Base-by-base conservation (phyloP, 1,140 invertebrate species). In the Leptopilina clavipes region DNA sequence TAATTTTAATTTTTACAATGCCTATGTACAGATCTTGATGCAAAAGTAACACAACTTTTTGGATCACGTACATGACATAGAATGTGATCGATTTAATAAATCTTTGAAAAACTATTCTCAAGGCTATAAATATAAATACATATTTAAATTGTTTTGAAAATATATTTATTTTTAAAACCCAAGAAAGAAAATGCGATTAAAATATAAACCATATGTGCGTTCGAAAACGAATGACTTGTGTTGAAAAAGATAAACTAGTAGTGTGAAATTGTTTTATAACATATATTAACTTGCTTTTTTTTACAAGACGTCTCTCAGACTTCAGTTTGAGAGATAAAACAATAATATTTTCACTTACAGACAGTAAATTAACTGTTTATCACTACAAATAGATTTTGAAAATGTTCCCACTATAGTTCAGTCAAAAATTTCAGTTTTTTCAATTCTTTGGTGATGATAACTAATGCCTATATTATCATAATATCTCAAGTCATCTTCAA, bases 401-500 rank as follows among this genome's bases (percentile, higher is more conserved):
- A 52, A 52, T 52, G 48, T 52, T 52, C 48, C 48, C 48, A 52
- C 48, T 52, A 52, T 52, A 52, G 48, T 52, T 52, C 48, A 40
- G 37, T 40, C 37, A 40, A 3, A 40, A 40, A 40, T 0, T 40
- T 40, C 6, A 17, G 48, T 52, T 52, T 17, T n/a, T 52, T 17
- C 8, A 0, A n/a, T 17, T 52, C 14, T 17, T 52, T 52, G 48
- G 48, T 52, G 48, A 17, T 52, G 48, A 52, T 17, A 52, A 52
- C n/a, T 52, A n/a, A 52, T 17, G 48, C 14, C 48, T 17, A 52
- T 52, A 52, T 52, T 17, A 52, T 71, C 43, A 18, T 45, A n/a
- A 5, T 71, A 71, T 71, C 31, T 18, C n/a, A 44, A 18, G 14
- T n/a, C 70, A 44, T 12, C 25, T 43, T 12, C 14, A 22, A 43